Evolutionary conservation across 2,797 vertebrate genomes (phyloP).

Genomic region (Dallia pectoralis): DNA sequence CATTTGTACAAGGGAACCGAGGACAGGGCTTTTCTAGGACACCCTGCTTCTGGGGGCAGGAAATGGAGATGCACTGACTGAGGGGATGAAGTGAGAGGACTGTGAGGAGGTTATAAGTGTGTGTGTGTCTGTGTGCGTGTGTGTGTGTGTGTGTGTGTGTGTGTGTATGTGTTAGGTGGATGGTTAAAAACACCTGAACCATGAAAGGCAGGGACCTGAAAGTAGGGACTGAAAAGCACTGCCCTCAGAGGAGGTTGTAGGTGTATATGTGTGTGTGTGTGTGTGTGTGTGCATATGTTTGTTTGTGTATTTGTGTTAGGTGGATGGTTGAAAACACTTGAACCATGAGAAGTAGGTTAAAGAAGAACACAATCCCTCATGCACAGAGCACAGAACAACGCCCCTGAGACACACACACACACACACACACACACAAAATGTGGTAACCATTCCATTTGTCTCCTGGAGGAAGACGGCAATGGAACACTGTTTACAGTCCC

Average conservation of each 20-base stretch:
- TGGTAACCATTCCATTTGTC: constrained; percentile 44
- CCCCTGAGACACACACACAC: background rate
- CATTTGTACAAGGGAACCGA: constrained; percentile 57
- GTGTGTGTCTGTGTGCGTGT: constrained; percentile 19
- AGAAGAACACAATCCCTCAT: background rate
- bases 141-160: constrained; percentile 35
- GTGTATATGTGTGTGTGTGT: constrained; percentile 15
- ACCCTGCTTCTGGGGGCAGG: constrained; percentile 39
- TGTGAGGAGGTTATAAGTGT: constrained; percentile 7
- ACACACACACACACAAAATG: background rate
- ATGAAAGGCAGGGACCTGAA: too few species aligned
- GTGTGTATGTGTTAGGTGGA: constrained; percentile 20
- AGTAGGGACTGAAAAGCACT: too few species aligned
- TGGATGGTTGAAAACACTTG: background rate
- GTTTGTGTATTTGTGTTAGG: background rate
- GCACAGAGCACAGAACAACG: background rate
- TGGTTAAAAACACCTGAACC: too few species aligned
- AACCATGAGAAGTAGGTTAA: background rate
- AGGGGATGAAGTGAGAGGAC: background rate
- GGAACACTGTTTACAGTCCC: background rate
- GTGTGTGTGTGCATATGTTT: too few species aligned
- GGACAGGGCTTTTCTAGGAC: constrained; percentile 63
- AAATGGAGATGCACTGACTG: constrained; percentile 14
- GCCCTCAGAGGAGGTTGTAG: background rate
- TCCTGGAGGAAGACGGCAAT: constrained; percentile 14